Evolutionary conservation across 2,888 invertebrate species (phyloP), one percentile per base, ranked within the genome.

Genomic region (Macroteleia sp.): DNA sequence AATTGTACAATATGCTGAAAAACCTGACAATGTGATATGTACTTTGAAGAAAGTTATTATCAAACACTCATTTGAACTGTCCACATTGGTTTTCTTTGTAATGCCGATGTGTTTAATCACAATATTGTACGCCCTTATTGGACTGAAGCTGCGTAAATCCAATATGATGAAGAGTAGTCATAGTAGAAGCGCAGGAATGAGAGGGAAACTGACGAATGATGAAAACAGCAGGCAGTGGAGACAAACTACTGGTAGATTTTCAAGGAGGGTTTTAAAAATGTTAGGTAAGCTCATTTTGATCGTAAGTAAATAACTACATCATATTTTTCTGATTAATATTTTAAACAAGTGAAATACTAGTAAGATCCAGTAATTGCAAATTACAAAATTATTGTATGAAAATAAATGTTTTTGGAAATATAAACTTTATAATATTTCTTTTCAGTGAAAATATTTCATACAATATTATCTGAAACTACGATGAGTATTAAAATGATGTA

Each of bases 221-320:
- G 83, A 70, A 19, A 81, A 61, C 62, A 82, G 71, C 14, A 75
- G 82, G 6, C 83, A 84, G 34, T 85, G 82, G 67, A 81, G 75
- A 81, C 92, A 62, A 90, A 93, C 34, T n/a, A 83, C 85, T 77
- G 93, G 93, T 44, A 93, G 93, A 84, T 95, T 95, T 1, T 95
- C 95, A 0, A 93, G 93, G 66, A 92, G 95, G 80, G 95, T 96
- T 16, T 91, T 96, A 12, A 95, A 95, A 91, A 96, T 96, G 96
- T 91, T 96, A 67, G 95, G 96, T 96, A 87, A 94, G 94, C 20
- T 34, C 3, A n/a, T 12, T 12, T 17, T 19, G 41, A 41, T 36
- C 16, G 36, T n/a, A n/a, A n/a, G n/a, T n/a, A n/a, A n/a, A n/a
- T n/a, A n/a, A n/a, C n/a, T n/a, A n/a, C n/a, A n/a, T n/a, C n/a